Evolutionary conservation across 2,113 vertebrate species (phyloP).

Genomic region (Python bivittatus): DNA sequence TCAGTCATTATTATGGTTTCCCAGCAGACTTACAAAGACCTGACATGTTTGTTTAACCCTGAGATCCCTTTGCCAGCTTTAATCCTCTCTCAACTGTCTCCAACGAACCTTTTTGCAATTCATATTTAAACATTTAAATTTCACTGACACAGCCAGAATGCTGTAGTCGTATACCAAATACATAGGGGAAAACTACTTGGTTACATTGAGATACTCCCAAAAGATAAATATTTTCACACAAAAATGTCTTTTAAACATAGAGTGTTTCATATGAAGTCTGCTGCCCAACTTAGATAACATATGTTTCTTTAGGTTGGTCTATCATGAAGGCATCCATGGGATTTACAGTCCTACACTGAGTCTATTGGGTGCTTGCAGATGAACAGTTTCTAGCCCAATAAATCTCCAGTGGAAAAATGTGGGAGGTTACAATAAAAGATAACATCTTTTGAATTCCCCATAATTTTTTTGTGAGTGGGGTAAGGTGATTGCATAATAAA

Average conservation of each 20-base stretch:
- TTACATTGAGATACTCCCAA: neutral
- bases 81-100: neutral
- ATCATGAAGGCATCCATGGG: neutral
- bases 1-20: neutral
- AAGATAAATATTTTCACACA: neutral
- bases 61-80: neutral
- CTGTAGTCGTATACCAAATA: neutral
- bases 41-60: neutral
- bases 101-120: neutral
- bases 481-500: neutral
- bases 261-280: neutral
- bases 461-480: neutral
- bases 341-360: neutral
- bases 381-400: neutral
- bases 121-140: neutral
- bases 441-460: neutral
- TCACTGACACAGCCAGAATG: neutral
- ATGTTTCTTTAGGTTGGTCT: neutral
- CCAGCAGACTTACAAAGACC: neutral
- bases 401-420: neutral
- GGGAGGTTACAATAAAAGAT: neutral
- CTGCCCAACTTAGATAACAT: neutral
- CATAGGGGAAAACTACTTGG: neutral
- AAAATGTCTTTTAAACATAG: neutral
- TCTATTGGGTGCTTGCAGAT: neutral